A percentile compares a stretch with the other conserved stretches of the same genome.
Conservation (phyloP, 1,140 invertebrate species). For the Charaxes varanes region DNA sequence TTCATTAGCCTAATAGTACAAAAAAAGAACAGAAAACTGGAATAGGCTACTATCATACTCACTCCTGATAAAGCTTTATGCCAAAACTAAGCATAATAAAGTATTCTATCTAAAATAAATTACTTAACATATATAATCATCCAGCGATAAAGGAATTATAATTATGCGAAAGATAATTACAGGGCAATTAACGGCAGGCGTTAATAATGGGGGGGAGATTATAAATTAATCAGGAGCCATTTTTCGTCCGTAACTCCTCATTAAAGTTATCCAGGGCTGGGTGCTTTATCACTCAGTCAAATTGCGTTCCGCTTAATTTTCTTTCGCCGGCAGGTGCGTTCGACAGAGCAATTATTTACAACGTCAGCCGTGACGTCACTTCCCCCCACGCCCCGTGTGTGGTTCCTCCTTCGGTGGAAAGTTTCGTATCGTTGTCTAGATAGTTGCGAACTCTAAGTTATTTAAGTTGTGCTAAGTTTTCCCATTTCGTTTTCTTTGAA, state of each 20-base stretch:
- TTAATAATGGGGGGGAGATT: conserved; percentile 60
- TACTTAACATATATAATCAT: too few species aligned
- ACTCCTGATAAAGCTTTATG: too few species aligned
- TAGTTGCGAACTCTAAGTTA: conserved; percentile 46
- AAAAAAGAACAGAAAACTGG: too few species aligned
- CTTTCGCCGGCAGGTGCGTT: conserved; percentile 72
- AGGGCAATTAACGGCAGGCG: conserved; percentile 42
- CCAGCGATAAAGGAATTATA: conserved; percentile 22
- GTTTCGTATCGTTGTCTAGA: conserved; percentile 49
- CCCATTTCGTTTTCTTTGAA: conserved; percentile 32
- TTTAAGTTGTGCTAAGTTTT: conserved; percentile 39
- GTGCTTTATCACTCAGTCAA: conserved; percentile 73
- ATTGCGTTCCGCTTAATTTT: conserved; percentile 74
- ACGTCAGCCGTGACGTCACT: conserved; percentile 61
- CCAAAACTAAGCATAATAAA: too few species aligned
- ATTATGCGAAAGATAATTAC: conserved; percentile 41
- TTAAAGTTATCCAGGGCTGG: conserved; percentile 67
- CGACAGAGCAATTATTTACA: conserved; percentile 74
- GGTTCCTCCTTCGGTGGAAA: conserved; percentile 43
- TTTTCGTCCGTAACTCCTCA: conserved; percentile 66
- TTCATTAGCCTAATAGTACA: too few species aligned
- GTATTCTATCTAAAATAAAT: too few species aligned
- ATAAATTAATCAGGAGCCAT: conserved; percentile 66
- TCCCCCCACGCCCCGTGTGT: conserved; percentile 27
- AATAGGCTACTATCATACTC: too few species aligned